Conservation (phyloP, 2,797 vertebrate species). For the Peromyscus nudipes region DNA sequence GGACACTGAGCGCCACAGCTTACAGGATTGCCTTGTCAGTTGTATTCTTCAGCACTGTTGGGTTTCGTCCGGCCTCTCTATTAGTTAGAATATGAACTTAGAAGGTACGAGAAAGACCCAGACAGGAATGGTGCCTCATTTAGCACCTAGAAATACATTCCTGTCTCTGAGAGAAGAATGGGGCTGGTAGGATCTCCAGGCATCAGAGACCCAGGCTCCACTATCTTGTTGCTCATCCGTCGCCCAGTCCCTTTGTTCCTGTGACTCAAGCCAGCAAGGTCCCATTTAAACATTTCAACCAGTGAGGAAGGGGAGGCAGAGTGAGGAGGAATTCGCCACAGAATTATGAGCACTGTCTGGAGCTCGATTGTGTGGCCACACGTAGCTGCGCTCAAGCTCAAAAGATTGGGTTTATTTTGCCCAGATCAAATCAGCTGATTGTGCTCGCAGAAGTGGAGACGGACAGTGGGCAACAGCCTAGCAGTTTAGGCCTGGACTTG, state of each 20-base stretch:
- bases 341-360: neutral
- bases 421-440: neutral
- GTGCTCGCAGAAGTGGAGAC: neutral
- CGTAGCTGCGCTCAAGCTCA: neutral
- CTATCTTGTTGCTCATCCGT: neutral
- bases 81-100: neutral
- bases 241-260: neutral
- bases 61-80: neutral
- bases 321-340: neutral
- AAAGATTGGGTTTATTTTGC: neutral
- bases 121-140: neutral
- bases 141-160: neutral
- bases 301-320: neutral
- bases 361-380: neutral
- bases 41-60: neutral
- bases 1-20: neutral
- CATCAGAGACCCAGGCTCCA: neutral
- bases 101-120: neutral
- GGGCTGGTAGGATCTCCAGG: neutral
- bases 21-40: neutral
- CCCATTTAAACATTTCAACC: neutral
- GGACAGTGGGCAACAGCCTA: neutral
- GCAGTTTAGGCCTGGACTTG: neutral
- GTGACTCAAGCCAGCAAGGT: neutral
- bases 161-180: neutral